phyloP scores from a whole-genome alignment of 2,888 invertebrate genomes.

The Eledona agricola region DNA sequence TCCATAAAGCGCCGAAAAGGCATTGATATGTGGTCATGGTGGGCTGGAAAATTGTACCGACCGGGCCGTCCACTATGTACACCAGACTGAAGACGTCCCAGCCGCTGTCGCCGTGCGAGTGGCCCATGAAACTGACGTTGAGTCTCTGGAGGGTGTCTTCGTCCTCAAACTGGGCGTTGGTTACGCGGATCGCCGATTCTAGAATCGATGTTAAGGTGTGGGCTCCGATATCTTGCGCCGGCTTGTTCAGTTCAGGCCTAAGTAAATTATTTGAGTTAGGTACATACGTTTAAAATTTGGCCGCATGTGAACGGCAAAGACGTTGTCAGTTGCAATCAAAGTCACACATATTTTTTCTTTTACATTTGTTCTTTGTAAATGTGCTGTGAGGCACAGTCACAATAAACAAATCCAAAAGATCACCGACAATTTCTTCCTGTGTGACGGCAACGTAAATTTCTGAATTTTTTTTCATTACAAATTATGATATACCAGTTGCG shows the following conservation, averaged over 20 bases:
- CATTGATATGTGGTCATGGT: slow-evolving; percentile 81
- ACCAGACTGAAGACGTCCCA: slow-evolving; percentile 92
- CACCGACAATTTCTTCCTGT: too few species aligned
- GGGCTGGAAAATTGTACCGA: slow-evolving; percentile 83
- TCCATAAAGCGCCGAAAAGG: slow-evolving; percentile 88
- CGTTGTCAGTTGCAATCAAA: background rate
- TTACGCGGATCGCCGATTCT: slow-evolving; percentile 87
- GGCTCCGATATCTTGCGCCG: slow-evolving; percentile 84
- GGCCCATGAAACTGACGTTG: slow-evolving; percentile 71
- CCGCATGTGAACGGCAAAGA: too few species aligned
- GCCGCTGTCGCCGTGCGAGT: slow-evolving; percentile 75
- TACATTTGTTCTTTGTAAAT: too few species aligned
- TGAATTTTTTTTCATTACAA: too few species aligned
- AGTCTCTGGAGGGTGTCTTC: slow-evolving; percentile 87
- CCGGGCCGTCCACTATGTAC: slow-evolving; percentile 88
- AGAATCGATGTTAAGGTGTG: slow-evolving; percentile 88
- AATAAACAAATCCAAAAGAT: too few species aligned
- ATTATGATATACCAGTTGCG: too few species aligned
- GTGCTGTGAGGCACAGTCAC: too few species aligned
- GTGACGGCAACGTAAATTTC: too few species aligned
- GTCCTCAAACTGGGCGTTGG: slow-evolving; percentile 94
- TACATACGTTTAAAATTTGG: background rate
- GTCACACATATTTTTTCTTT: too few species aligned
- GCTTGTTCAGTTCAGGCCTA: slow-evolving; percentile 88
- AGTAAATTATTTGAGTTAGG: slow-evolving; percentile 20